These are phyloP conservation scores for Cotesia glomerata DNA, from an alignment of 1,140 invertebrate genomes.

Conservation along the genomic window DNA sequence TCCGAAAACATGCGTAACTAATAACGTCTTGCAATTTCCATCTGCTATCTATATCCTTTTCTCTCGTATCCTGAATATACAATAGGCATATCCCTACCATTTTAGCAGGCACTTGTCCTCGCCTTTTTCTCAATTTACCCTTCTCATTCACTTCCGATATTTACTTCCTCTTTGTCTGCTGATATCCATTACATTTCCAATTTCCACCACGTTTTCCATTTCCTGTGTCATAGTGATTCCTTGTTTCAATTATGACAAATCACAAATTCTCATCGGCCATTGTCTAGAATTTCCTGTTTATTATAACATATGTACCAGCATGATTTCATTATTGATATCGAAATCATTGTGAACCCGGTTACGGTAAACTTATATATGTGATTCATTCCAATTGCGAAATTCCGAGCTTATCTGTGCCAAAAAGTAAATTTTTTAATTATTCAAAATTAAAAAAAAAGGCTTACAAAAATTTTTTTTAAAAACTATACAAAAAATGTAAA, in stretches of 20 bases:
- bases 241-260: background rate
- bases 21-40: constrained; percentile 33
- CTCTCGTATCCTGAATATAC: background rate
- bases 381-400: no score
- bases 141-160: constrained; percentile 23
- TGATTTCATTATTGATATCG: no score
- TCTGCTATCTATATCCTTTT: constrained; percentile 1
- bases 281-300: background rate
- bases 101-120: background rate
- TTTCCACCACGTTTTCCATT: constrained; percentile 64
- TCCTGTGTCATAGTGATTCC: constrained; percentile 44
- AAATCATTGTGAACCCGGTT: no score
- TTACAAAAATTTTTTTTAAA: no score
- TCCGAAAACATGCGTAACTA: constrained; percentile 2
- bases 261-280: constrained; percentile 7
- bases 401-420: no score
- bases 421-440: no score
- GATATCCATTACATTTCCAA: constrained; percentile 62
- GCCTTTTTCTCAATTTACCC: background rate
- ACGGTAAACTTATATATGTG: no score
- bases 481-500: no score
- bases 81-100: background rate
- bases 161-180: constrained; percentile 15
- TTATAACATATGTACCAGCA: no score
- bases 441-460: no score